phyloP scores from a whole-genome alignment of 1,140 invertebrate species.

The Anastrepha ludens region DNA sequence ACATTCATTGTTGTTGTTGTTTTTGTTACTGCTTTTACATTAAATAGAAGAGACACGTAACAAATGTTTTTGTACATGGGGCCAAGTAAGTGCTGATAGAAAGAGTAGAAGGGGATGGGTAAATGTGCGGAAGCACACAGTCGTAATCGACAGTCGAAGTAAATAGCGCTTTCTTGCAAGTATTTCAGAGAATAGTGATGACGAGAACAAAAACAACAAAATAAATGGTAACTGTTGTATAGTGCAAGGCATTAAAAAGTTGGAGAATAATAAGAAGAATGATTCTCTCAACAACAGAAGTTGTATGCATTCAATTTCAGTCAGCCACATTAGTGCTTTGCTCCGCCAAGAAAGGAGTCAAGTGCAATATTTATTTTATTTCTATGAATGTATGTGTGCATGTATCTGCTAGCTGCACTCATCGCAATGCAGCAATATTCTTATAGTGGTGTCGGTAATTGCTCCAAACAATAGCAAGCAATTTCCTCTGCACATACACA shows the following conservation, averaged over 20 bases:
- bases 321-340: background rate
- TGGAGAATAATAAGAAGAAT: background rate
- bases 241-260: background rate
- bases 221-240: background rate
- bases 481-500: background rate
- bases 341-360: background rate
- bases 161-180: no score
- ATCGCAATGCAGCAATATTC: background rate
- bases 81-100: no score
- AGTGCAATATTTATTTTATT: background rate
- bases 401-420: background rate
- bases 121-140: no score
- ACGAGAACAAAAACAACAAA: background rate
- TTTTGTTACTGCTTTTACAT: background rate
- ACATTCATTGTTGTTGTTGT: background rate
- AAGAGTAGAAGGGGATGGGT: no score
- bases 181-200: no score
- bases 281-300: background rate
- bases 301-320: background rate
- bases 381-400: background rate
- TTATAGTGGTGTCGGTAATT: background rate
- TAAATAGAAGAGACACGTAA: background rate
- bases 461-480: slow-evolving; percentile 8
- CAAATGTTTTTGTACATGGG: no score
- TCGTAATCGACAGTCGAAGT: no score